Percentiles rank a stretch among this genome's conserved stretches.
Conservation (phyloP, 2,888 invertebrate genomes). For the Tiliacea aurago region DNA sequence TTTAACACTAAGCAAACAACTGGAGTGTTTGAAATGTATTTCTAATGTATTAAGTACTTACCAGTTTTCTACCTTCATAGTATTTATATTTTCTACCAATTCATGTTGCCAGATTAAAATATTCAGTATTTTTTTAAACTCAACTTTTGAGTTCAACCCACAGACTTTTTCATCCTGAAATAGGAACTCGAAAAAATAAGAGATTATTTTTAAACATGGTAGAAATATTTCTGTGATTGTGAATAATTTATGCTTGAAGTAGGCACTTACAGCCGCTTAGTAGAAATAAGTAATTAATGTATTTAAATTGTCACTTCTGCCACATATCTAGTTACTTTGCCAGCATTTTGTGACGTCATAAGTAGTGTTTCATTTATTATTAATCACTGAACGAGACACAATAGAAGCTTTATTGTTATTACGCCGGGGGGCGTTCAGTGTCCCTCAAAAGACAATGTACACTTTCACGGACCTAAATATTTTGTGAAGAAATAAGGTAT, state of each 20-base stretch:
- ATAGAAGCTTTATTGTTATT: no score
- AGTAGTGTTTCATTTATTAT: not conserved
- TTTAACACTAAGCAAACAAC: constrained; percentile 27
- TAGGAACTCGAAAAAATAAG: not conserved
- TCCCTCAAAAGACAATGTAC: no score
- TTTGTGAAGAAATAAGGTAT: constrained; percentile 3
- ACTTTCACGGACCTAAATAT: no score
- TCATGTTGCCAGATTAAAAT: constrained; percentile 48
- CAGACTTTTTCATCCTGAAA: not conserved
- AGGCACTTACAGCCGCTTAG: constrained; percentile 54
- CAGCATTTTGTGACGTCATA: constrained; percentile 29
- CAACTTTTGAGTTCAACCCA: no score
- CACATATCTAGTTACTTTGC: constrained; percentile 6
- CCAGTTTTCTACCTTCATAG: constrained; percentile 47
- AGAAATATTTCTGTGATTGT: constrained; percentile 71
- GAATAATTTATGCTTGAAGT: constrained; percentile 58
- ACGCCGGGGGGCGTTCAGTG: no score
- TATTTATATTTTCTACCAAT: constrained; percentile 56
- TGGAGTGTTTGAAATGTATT: constrained; percentile 57
- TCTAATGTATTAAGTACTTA: constrained; percentile 42
- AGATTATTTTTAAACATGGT: constrained; percentile 35
- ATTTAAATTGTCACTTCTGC: constrained; percentile 19
- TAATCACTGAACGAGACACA: no score
- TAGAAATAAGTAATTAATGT: constrained; percentile 39
- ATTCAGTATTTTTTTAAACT: constrained; percentile 32